Percentiles rank a stretch among this genome's conserved stretches.
phyloP scores from a whole-genome alignment of 2,888 invertebrate genomes.

The Polydesmus complanatus region DNA sequence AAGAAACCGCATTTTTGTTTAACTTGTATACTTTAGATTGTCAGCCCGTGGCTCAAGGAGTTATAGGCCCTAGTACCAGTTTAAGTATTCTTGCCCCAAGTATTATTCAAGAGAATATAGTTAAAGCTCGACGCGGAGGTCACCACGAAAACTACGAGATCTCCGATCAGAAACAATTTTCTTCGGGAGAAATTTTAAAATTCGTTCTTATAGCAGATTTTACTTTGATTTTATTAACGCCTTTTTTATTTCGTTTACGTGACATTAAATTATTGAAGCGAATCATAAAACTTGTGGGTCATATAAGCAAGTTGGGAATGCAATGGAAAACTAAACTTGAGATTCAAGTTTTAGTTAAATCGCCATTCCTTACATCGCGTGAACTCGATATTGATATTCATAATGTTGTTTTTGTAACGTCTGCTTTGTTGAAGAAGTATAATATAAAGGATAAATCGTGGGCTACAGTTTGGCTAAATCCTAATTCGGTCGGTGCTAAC shows the following conservation, averaged over 20 bases:
- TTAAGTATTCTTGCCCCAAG: background rate
- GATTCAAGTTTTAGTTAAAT: slow-evolving; percentile 2
- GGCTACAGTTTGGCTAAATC: background rate
- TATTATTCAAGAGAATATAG: no score
- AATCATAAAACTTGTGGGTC: background rate
- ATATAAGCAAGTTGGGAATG: background rate
- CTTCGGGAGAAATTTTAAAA: background rate
- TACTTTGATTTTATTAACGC: background rate
- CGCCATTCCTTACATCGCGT: background rate
- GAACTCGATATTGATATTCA: background rate
- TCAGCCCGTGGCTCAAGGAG: slow-evolving; percentile 12
- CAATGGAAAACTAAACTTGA: slow-evolving; percentile 6
- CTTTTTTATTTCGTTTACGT: background rate
- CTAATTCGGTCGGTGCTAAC: background rate
- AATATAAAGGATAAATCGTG: background rate
- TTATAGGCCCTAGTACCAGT: slow-evolving; percentile 3
- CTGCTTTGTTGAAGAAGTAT: background rate
- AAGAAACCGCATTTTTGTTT: background rate
- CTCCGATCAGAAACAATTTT: no score
- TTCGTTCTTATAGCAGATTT: background rate
- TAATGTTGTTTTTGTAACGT: slow-evolving; percentile 1
- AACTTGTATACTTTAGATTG: slow-evolving; percentile 6
- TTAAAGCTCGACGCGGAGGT: background rate
- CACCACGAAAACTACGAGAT: no score
- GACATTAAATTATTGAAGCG: background rate